Evolutionary conservation across 2,113 vertebrate genomes (phyloP).

Genomic region (Centropus unirufus): DNA sequence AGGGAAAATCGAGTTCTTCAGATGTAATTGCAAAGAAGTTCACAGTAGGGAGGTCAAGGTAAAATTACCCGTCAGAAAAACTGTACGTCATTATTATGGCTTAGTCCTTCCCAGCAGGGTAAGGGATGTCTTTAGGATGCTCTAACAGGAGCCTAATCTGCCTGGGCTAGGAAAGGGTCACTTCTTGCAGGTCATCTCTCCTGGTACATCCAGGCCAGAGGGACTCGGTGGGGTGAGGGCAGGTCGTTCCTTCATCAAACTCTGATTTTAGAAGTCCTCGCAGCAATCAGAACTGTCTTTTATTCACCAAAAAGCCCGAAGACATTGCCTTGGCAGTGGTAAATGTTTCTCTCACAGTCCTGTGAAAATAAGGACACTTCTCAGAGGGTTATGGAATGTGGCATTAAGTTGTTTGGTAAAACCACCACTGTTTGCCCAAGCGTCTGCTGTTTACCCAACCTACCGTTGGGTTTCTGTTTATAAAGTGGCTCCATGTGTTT

Average conservation of each 20-base stretch:
- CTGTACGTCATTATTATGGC: not conserved
- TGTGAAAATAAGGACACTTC: not conserved
- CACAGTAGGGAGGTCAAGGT: not conserved
- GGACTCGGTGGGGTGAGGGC: not conserved
- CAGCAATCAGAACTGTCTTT: not conserved
- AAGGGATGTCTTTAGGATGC: not conserved
- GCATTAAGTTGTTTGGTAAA: not conserved
- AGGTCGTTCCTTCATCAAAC: not conserved
- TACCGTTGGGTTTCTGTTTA: not conserved
- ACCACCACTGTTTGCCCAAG: not conserved
- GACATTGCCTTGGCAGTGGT: not conserved
- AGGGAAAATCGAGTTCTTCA: not conserved
- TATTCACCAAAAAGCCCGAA: not conserved
- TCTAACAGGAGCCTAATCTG: not conserved
- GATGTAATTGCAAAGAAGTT: conserved; percentile 23
- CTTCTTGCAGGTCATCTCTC: not conserved
- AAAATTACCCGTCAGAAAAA: not conserved
- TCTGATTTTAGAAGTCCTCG: not conserved
- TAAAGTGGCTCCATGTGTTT: not conserved
- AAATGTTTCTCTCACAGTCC: not conserved
- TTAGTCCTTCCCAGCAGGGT: not conserved
- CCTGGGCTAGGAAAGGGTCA: not conserved
- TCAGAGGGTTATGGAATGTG: not conserved
- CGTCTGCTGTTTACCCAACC: not conserved
- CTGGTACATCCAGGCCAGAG: not conserved